Conservation (phyloP, 2,113 vertebrate species). For the Cromileptes altivelis region DNA sequence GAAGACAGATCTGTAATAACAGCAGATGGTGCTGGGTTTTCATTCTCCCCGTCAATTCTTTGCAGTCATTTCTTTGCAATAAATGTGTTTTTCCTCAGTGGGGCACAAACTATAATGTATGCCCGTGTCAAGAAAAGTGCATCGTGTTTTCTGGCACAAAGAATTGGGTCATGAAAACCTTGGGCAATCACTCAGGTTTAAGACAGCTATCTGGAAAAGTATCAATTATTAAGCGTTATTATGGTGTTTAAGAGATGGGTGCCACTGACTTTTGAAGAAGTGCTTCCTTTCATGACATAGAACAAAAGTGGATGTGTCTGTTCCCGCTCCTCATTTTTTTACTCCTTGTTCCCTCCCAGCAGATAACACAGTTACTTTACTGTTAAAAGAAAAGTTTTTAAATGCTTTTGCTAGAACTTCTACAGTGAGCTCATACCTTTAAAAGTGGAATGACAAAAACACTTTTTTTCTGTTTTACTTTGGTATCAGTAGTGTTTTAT, state of each 20-base stretch:
- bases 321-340: not conserved
- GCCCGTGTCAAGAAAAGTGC: not conserved
- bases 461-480: not conserved
- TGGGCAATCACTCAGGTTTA: not conserved
- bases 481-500: not conserved
- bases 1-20: constrained; percentile 2
- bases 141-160: not conserved
- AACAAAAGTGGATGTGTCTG: not conserved
- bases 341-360: not conserved
- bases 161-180: not conserved
- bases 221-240: not conserved
- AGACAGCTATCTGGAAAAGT: not conserved
- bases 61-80: not conserved
- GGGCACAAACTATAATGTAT: not conserved
- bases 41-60: not conserved
- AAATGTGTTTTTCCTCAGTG: not conserved
- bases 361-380: not conserved
- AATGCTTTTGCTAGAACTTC: not conserved
- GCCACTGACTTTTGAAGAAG: not conserved
- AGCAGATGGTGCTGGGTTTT: constrained; percentile 38
- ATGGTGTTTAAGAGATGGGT: not conserved
- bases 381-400: not conserved
- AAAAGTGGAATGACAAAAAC: not conserved
- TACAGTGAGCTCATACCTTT: not conserved
- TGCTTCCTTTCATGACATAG: not conserved